Percentiles rank a stretch among this genome's conserved stretches.
Conservation (phyloP, 2,888 invertebrate genomes). For the Nomada hirtipes region DNA sequence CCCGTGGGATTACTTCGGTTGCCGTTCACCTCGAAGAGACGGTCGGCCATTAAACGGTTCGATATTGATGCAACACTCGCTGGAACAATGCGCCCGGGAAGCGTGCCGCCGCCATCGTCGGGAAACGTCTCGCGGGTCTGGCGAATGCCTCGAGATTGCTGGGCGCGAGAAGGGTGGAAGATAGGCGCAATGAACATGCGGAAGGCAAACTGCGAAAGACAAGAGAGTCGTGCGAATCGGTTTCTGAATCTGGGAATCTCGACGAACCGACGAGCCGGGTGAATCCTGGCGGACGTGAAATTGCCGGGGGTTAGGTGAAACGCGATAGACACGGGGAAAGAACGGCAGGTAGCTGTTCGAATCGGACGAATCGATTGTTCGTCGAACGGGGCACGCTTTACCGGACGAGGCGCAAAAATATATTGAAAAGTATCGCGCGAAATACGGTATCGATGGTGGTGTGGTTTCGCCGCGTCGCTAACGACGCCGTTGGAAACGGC, state of each 20-base stretch:
- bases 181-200: background rate
- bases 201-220: background rate
- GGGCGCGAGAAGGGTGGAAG: background rate
- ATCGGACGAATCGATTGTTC: background rate
- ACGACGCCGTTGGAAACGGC: slow-evolving; percentile 41
- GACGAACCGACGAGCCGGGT: slow-evolving; percentile 18
- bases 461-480: slow-evolving; percentile 39
- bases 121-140: background rate
- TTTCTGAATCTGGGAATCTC: slow-evolving; percentile 1
- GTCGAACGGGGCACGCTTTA: background rate
- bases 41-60: slow-evolving; percentile 52
- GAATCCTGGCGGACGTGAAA: slow-evolving; percentile 27
- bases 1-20: slow-evolving; percentile 53
- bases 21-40: slow-evolving; percentile 43
- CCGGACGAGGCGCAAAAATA: slow-evolving; percentile 1
- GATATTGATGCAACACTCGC: slow-evolving; percentile 50
- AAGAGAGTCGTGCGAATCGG: slow-evolving; percentile 14
- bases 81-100: slow-evolving; percentile 28
- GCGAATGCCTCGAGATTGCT: background rate
- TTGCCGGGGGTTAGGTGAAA: slow-evolving; percentile 18
- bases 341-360: background rate
- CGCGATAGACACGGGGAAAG: slow-evolving; percentile 7
- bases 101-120: background rate
- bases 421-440: slow-evolving; percentile 44
- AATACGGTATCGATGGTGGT: slow-evolving; percentile 9